phyloP scores from a whole-genome alignment of 2,888 invertebrate species.

The Drosophila hamatofila region DNA sequence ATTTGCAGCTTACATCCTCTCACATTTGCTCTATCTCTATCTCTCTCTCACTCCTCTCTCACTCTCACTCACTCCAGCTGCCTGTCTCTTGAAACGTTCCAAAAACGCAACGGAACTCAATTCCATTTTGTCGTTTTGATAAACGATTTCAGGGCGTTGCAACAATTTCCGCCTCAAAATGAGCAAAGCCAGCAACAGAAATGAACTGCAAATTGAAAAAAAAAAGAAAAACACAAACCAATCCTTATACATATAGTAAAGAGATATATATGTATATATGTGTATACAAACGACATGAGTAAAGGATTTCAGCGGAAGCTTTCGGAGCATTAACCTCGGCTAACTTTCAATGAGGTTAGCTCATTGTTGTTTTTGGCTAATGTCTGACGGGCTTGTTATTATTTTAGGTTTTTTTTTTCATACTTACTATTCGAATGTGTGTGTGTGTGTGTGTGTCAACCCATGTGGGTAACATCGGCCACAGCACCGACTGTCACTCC shows the following conservation, averaged over 20 bases:
- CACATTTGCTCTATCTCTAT: not conserved
- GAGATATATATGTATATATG: not conserved
- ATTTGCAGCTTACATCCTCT: slow-evolving; percentile 66
- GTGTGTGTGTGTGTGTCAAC: slow-evolving; percentile 49
- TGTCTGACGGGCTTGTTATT: slow-evolving; percentile 42
- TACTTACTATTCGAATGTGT: slow-evolving; percentile 6
- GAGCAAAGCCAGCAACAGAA: slow-evolving; percentile 54
- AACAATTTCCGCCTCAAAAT: slow-evolving; percentile 82
- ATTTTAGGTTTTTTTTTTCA: slow-evolving; percentile 15
- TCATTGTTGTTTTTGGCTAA: slow-evolving; percentile 65
- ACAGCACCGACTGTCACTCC: slow-evolving; percentile 63
- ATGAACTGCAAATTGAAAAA: slow-evolving; percentile 76
- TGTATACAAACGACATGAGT: slow-evolving; percentile 8
- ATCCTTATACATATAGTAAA: slow-evolving; percentile 23
- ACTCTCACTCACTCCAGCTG: not conserved
- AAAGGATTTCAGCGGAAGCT: slow-evolving; percentile 40
- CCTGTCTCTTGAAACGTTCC: slow-evolving; percentile 21
- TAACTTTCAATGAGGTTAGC: slow-evolving; percentile 48
- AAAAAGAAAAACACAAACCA: slow-evolving; percentile 24
- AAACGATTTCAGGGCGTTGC: slow-evolving; percentile 83
- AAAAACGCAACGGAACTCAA: slow-evolving; percentile 76
- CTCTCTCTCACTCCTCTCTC: too few relatives aligned
- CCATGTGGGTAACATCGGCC: slow-evolving; percentile 41
- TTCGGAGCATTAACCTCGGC: slow-evolving; percentile 79
- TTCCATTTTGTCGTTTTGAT: slow-evolving; percentile 82